Percentiles rank a stretch among this genome's conserved stretches.
These are phyloP conservation scores for Tachina fera DNA, from an alignment of 2,888 invertebrate species.

Conservation along the genomic window DNA sequence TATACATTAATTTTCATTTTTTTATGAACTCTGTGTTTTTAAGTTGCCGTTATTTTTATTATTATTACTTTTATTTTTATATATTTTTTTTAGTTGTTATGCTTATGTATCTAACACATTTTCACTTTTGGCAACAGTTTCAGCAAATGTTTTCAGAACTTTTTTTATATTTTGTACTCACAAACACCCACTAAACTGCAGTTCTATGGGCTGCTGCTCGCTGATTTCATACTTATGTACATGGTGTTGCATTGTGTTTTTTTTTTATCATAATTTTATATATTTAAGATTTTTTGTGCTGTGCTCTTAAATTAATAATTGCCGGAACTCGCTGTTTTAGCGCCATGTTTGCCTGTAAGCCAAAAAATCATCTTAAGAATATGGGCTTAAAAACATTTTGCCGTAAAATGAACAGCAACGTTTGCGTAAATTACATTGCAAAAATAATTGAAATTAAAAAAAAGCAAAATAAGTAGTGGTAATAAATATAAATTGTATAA, in stretches of 20 bases:
- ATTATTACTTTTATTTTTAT: too few species aligned
- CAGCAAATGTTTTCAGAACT: constrained; percentile 16
- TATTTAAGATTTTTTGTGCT: neutral
- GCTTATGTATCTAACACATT: constrained; percentile 44
- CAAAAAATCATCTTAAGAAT: constrained; percentile 59
- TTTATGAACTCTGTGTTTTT: constrained; percentile 31
- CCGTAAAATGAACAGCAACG: constrained; percentile 60
- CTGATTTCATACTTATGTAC: constrained; percentile 18
- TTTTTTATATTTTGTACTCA: neutral
- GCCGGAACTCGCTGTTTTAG: constrained; percentile 69
- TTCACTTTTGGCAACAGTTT: constrained; percentile 61
- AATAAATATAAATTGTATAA: constrained; percentile 38
- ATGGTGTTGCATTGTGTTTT: constrained; percentile 51
- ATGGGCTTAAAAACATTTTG: constrained; percentile 51
- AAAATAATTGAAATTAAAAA: constrained; percentile 59
- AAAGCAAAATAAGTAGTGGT: constrained; percentile 21
- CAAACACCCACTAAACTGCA: constrained; percentile 19
- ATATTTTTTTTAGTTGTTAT: neutral
- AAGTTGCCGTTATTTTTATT: neutral
- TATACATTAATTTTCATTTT: constrained; percentile 41
- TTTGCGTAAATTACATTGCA: constrained; percentile 68
- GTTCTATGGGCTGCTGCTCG: constrained; percentile 22
- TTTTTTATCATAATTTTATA: constrained; percentile 3
- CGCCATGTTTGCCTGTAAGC: constrained; percentile 54
- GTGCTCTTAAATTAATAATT: constrained; percentile 66